Evolutionary conservation across 2,888 invertebrate genomes (phyloP).

Genomic region (Mamestra brassicae): DNA sequence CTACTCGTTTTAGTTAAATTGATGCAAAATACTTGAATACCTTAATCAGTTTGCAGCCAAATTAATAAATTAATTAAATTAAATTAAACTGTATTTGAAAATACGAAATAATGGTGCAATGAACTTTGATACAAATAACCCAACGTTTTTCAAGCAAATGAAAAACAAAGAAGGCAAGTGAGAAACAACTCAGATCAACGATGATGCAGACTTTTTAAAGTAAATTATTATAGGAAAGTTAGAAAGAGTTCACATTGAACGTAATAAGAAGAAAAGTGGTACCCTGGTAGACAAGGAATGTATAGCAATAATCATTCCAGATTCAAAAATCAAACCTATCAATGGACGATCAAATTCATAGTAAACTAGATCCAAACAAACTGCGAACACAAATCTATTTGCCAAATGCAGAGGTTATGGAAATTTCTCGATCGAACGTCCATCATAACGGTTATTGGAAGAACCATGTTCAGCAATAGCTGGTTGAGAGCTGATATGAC

Average conservation of each 20-base stretch:
- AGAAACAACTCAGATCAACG: not conserved
- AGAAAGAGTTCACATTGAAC: too few relatives aligned
- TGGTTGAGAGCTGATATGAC: not conserved
- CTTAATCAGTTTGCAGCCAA: not conserved
- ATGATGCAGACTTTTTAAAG: not conserved
- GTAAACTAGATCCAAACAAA: constrained; percentile 6
- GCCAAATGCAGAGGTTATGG: constrained; percentile 36
- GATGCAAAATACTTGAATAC: not conserved
- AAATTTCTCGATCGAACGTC: constrained; percentile 23
- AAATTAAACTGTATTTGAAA: too few relatives aligned
- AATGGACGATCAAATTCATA: not conserved
- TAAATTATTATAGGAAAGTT: not conserved
- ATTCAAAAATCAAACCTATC: not conserved
- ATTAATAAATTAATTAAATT: not conserved
- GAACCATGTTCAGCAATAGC: constrained; percentile 25
- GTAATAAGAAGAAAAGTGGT: too few relatives aligned
- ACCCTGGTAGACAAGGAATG: too few relatives aligned
- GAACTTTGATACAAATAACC: not conserved
- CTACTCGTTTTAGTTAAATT: not conserved
- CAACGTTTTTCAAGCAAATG: too few relatives aligned
- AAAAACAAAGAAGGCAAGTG: too few relatives aligned
- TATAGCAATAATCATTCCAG: not conserved
- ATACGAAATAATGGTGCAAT: too few relatives aligned
- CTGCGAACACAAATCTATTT: constrained; percentile 24
- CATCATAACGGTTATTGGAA: constrained; percentile 11